Conservation (phyloP, 2,113 vertebrate species). For the Elephas maximus region DNA sequence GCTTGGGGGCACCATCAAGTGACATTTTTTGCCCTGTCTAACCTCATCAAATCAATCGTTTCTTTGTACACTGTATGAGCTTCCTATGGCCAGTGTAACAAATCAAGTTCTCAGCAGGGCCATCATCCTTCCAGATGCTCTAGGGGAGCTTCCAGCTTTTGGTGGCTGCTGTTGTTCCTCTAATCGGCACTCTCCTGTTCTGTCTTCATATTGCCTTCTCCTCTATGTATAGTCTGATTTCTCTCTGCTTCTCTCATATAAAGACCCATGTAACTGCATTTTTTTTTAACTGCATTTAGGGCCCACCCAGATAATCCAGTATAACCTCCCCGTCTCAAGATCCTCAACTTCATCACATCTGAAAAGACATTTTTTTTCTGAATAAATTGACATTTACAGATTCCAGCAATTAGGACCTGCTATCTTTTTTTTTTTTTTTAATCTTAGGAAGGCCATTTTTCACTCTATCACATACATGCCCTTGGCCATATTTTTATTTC, state of each 20-base stretch:
- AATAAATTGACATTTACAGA: neutral
- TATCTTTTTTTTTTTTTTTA: too few relatives aligned
- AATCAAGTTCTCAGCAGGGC: too few relatives aligned
- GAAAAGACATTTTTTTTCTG: neutral
- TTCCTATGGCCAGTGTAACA: neutral
- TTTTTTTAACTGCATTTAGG: neutral
- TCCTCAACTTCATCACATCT: neutral
- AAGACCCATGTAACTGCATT: neutral
- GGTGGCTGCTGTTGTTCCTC: too few relatives aligned
- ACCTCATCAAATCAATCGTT: neutral
- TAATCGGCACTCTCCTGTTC: neutral
- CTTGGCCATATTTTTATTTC: neutral
- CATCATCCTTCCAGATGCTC: too few relatives aligned
- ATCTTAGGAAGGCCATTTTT: neutral
- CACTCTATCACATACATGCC: neutral
- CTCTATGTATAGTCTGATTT: neutral
- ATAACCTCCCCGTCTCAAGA: too few relatives aligned
- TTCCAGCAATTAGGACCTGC: neutral
- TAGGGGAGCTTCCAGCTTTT: too few relatives aligned
- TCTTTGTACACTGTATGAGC: neutral
- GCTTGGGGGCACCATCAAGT: neutral
- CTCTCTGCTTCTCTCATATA: neutral
- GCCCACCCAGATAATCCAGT: too few relatives aligned
- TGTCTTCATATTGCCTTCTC: neutral
- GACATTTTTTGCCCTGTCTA: neutral